phyloP scores from a whole-genome alignment of 2,113 vertebrate species.

The Sinosuthora webbiana region DNA sequence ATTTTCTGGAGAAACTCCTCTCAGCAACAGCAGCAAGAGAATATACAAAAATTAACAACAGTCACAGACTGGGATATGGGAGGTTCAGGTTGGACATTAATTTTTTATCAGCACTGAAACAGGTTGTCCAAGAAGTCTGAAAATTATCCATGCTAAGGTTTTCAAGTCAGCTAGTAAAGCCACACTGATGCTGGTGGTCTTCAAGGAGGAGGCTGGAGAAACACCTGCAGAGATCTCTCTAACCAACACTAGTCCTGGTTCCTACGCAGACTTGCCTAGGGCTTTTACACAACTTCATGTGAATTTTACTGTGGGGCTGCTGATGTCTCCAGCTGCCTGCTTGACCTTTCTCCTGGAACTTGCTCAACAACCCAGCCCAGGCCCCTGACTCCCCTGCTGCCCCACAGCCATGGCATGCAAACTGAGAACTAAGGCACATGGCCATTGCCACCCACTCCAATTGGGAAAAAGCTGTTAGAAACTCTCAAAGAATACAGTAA shows the following conservation, averaged over 20 bases:
- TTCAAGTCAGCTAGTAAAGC: not conserved
- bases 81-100: not conserved
- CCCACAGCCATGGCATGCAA: not conserved
- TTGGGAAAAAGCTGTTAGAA: not conserved
- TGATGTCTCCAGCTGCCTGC: not conserved
- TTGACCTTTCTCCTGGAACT: not conserved
- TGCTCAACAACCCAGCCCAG: not conserved
- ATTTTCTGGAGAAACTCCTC: not conserved
- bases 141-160: not conserved
- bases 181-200: not conserved
- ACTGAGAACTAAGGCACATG: accelerated
- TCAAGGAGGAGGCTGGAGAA: not conserved
- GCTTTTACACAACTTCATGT: not conserved
- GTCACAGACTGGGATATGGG: not conserved
- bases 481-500: not conserved
- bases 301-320: not conserved
- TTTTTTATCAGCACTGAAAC: not conserved
- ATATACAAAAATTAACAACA: not conserved
- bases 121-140: not conserved
- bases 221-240: not conserved
- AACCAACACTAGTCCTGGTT: not conserved
- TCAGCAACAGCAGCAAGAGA: not conserved
- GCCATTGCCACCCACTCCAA: not conserved
- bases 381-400: not conserved
- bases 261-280: not conserved